Base-by-base conservation (phyloP, 2,888 invertebrate species). In the Oscheius sp. region DNA sequence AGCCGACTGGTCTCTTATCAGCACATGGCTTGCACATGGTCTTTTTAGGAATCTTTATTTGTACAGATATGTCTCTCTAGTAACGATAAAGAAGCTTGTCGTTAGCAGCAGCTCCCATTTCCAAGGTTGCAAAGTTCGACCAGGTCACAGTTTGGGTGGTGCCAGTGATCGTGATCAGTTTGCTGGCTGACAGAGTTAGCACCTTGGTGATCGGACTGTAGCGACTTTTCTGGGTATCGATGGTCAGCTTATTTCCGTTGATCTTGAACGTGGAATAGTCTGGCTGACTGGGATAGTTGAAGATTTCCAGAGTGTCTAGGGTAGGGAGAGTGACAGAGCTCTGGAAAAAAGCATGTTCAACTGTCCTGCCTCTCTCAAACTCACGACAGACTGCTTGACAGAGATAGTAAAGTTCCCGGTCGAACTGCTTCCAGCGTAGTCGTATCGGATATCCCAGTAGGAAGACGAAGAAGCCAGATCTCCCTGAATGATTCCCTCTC, bases 261-360 rank as follows among this genome's bases (percentile, higher is more conserved):
- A 70, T 53, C 3, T 76, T 78, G 79, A 84, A 80, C 2, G 77
- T 74, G 21, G 73, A 75, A 74, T 78, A 81, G 58, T 82, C 76
- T 1, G 85, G 84, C 9, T 74, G 55, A 9, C 60, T 62, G n/a
- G 80, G 76, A 68, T 78, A 83, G 51, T 81, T 81, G 78, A 84
- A 79, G 62, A 85, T 79, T 62, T 84, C 84, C n/a, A 86, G 76
- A 62, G 80, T 78, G 63, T 84, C 82, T n/a, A 86, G 75, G 9
- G 79, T 76, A 9, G 84, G 84, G 10, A 81, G 70, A 11, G 59
- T 47, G 32, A 78, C 70, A 32, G 62, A 58, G 37, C 13, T 47
- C 79, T 79, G 21, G 21, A 21, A 51, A 53, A 74, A 42, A 42
- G 42, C 21, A 21, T 21, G 21, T 21, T 21, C 21, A 21, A 21